phyloP scores from a whole-genome alignment of 2,797 vertebrate genomes.

The Xiphophorus birchmanni region DNA sequence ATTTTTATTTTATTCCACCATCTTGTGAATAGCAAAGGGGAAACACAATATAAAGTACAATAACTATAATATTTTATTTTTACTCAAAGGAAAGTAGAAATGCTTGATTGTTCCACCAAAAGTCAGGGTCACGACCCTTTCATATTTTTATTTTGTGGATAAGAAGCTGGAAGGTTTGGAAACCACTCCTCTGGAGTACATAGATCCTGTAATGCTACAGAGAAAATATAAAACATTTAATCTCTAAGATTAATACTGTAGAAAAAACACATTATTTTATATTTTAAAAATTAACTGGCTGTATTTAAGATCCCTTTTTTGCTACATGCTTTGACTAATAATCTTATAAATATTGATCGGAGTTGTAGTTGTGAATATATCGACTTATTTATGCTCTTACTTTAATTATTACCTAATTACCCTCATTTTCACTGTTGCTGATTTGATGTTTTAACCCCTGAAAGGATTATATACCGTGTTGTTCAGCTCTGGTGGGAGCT shows the following conservation, averaged over 20 bases:
- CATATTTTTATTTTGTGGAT: no score
- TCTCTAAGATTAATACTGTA: neutral
- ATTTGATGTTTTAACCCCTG: constrained; percentile 30
- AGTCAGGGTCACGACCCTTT: no score
- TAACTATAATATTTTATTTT: no score
- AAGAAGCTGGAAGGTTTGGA: no score
- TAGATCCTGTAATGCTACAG: neutral
- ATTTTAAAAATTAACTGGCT: neutral
- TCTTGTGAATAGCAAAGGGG: no score
- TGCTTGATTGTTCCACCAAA: no score
- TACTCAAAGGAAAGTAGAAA: no score
- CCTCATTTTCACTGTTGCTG: constrained; percentile 33
- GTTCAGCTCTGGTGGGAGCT: constrained; percentile 41
- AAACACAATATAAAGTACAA: no score
- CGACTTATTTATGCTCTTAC: neutral
- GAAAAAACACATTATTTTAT: neutral
- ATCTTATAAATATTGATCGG: neutral
- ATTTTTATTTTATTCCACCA: no score
- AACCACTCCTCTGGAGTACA: neutral
- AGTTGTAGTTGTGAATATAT: neutral
- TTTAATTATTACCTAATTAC: constrained; percentile 20
- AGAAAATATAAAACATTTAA: neutral
- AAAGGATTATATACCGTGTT: constrained; percentile 39
- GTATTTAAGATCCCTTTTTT: neutral
- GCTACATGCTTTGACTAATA: neutral